Base-by-base conservation (phyloP, 2,113 vertebrate genomes). In the Archilochus colubris region DNA sequence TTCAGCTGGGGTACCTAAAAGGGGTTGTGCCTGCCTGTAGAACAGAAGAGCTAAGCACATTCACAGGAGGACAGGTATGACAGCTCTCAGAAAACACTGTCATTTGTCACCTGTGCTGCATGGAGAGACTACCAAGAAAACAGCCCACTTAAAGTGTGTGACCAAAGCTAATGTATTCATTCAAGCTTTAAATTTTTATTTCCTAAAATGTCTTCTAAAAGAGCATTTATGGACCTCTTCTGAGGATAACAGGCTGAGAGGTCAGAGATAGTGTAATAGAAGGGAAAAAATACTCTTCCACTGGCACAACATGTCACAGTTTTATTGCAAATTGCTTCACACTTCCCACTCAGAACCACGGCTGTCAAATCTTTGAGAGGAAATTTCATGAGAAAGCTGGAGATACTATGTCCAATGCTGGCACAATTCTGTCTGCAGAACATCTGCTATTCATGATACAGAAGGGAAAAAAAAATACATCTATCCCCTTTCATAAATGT, bases 311-410 rank as follows among this genome's bases (percentile, higher is more conserved):
- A 83, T 7, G 31, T 14, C 18, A 13, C 51, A 86, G 48, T 58
- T 83, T 51, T 61, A 59, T 7, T 61, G 61, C 69, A 84, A 81
- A 91, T 78, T 73, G 53, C 74, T 93, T 94, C 70, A 78, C 89
- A 81, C 89, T 91, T 95, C 91, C 89, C 66, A 86, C 93, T 84
- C 81, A 75, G 43, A 95, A 63, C 7, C 43, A 82, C 69, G 20
- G 13, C 2, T 82, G 54, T 33, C 66, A 75, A 59, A 51, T 72
- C 40, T 82, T 66, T 46, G 43, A 67, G 23, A 23, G 2, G 12
- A 93, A 38, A 22, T 6, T 43, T 89, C 27, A 62, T 9, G 9
- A 86, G 48, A 5, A 44, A 63, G 38, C 6, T 31, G 23, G 46
- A 89, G 59, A 69, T 48, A 46, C 28, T n/a, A 5, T 5, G 36